phyloP scores from a whole-genome alignment of 2,888 invertebrate species.

The Globia sparganii region DNA sequence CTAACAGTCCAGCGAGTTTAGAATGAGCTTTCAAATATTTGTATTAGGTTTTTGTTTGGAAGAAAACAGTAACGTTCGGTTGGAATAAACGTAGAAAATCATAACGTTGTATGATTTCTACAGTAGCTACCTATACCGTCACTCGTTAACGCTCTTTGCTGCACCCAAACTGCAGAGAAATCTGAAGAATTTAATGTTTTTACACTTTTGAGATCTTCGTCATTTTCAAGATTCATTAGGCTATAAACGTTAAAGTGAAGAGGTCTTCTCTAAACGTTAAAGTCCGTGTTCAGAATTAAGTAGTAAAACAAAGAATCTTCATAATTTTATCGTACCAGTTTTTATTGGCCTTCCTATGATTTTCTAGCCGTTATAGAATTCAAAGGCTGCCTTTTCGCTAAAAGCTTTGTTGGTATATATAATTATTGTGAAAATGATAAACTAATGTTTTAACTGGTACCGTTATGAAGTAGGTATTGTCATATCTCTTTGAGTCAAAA shows the following conservation, averaged over 20 bases:
- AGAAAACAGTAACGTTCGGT: too few species aligned
- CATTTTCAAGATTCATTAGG: constrained; percentile 17
- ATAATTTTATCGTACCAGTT: constrained; percentile 16
- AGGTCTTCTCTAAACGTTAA: neutral
- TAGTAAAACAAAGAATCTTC: constrained; percentile 37
- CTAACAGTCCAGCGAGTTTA: neutral
- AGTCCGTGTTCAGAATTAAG: constrained; percentile 8
- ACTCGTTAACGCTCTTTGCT: neutral
- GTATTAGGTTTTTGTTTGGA: neutral
- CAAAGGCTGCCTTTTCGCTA: neutral
- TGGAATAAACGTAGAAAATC: too few species aligned
- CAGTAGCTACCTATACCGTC: neutral
- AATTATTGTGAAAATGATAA: neutral
- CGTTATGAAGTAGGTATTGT: neutral
- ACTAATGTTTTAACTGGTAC: neutral
- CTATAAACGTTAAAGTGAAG: constrained; percentile 21
- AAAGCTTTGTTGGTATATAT: neutral
- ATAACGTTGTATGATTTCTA: neutral
- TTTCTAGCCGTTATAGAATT: constrained; percentile 13
- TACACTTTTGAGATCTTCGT: neutral
- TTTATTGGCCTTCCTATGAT: constrained; percentile 26
- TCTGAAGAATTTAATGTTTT: neutral
- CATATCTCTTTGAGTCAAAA: neutral
- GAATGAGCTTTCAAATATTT: neutral
- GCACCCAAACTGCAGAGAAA: neutral